phyloP scores from a whole-genome alignment of 2,888 invertebrate genomes.

The Pandemis heparana region DNA sequence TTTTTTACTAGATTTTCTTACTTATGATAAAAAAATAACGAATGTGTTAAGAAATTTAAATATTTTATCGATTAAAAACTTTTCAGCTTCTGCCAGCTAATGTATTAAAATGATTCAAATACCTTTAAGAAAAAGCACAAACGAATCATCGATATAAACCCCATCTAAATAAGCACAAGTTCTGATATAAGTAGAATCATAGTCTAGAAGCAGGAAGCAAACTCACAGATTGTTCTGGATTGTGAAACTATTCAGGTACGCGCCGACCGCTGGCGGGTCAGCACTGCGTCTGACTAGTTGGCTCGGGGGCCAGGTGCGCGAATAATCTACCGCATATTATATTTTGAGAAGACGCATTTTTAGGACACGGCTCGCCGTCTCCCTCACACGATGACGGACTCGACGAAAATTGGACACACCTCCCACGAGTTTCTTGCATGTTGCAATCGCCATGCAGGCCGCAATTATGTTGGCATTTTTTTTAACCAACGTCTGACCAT shows the following conservation, averaged over 20 bases:
- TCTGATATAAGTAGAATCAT: neutral
- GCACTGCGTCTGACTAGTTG: conserved; percentile 70
- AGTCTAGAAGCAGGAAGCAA: conserved; percentile 31
- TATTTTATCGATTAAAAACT: no score
- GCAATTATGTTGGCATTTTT: conserved; percentile 17
- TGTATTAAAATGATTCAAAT: no score
- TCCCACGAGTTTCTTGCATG: conserved; percentile 44
- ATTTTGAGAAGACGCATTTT: conserved; percentile 73
- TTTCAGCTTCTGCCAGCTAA: no score
- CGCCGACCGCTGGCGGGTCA: conserved; percentile 58
- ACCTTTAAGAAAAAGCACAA: no score
- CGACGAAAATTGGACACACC: conserved; percentile 48
- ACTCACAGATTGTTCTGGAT: conserved; percentile 65
- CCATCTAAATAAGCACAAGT: neutral
- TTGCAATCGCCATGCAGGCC: conserved; percentile 28
- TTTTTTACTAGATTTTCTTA: no score
- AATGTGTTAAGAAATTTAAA: no score
- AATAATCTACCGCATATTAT: conserved; percentile 73
- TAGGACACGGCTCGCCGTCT: conserved; percentile 60
- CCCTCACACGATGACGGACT: conserved; percentile 53
- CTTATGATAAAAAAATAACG: no score
- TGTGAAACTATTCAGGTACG: conserved; percentile 54
- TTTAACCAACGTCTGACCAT: neutral
- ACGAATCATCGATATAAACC: neutral
- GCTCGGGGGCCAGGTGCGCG: conserved; percentile 71